Evolutionary conservation across 2,113 vertebrate genomes (phyloP), one percentile per base, ranked within the genome.

Genomic region (Fregata magnificens): DNA sequence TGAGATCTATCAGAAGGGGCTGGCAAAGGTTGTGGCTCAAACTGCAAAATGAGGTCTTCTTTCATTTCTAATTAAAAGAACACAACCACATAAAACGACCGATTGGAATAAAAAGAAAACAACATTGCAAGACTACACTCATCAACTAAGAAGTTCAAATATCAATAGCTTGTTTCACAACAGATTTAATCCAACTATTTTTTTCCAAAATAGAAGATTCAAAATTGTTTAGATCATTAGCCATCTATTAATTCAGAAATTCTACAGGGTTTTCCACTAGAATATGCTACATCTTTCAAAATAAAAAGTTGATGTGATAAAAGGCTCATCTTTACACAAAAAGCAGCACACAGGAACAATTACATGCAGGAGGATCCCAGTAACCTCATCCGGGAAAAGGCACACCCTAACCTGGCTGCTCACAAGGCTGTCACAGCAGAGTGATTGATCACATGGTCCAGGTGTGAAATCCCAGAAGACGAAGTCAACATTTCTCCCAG

Each of bases 21-120:
- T 38, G 99, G 99, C 86, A 99, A 98, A 86, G 99, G 99, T 55
- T 99, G 99, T 1, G 99, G 99, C n/a, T 98, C 97, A 76, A 99
- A 98, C 84, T 98, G 98, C 83, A 99, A 95, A 93, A 99, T 96
- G 96, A 99, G 86, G 95, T 99, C 98, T 91, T 98, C 99, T 98
- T 98, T 98, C 69, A 99, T 94, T 95, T 98, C 99, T 98, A 90
- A 77, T 96, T 78, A 92, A 96, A 97, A 82, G 87, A 97, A 95
- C n/a, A 86, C 28, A 95, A 42, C 0, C 2, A 86, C 18, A 66
- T 56, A 90, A 91, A 52, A 92, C 0, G 10, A 61, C 20, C 52
- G 82, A 44, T 22, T 82, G 18, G 28, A 97, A 96, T 65, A 71
- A 91, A 88, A 94, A 93, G 9, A 66, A 91, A 87, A 71, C 56